Percentiles rank a stretch among this genome's conserved stretches.
Evolutionary conservation across 2,113 vertebrate genomes (phyloP).

Genomic region (Sitta europaea): DNA sequence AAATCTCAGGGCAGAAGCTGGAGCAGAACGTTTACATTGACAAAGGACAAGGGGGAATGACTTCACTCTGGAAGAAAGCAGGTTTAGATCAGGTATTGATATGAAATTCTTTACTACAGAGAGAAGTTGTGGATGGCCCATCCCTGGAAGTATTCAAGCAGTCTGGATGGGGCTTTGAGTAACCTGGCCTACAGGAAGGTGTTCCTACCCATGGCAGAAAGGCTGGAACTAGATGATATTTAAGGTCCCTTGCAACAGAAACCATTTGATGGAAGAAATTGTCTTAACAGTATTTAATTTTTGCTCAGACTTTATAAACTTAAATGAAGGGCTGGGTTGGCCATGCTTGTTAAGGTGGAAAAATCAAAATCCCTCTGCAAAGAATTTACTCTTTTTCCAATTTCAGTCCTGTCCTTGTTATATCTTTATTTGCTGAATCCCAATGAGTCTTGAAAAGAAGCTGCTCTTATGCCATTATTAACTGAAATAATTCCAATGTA

Average conservation of each 20-base stretch:
- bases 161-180: neutral
- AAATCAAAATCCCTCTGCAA: neutral
- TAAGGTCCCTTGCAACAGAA: neutral
- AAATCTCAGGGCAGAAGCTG: neutral
- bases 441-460: neutral
- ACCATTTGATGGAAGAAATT: neutral
- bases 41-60: neutral
- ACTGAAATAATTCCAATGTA: neutral
- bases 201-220: neutral
- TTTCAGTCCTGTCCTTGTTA: neutral
- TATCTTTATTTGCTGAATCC: neutral
- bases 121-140: neutral
- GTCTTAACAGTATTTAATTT: neutral
- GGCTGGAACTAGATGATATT: neutral
- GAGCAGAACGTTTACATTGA: neutral
- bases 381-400: neutral
- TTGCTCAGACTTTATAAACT: fast-evolving
- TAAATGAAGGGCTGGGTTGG: neutral
- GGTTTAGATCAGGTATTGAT: neutral
- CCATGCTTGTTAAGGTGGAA: neutral
- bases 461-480: neutral
- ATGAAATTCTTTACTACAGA: neutral
- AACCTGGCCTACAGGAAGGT: neutral
- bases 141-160: neutral
- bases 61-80: too few relatives aligned